Percentiles rank a stretch among this genome's conserved stretches.
phyloP scores from a whole-genome alignment of 2,888 invertebrate genomes.

The Cephus nigrinus region DNA sequence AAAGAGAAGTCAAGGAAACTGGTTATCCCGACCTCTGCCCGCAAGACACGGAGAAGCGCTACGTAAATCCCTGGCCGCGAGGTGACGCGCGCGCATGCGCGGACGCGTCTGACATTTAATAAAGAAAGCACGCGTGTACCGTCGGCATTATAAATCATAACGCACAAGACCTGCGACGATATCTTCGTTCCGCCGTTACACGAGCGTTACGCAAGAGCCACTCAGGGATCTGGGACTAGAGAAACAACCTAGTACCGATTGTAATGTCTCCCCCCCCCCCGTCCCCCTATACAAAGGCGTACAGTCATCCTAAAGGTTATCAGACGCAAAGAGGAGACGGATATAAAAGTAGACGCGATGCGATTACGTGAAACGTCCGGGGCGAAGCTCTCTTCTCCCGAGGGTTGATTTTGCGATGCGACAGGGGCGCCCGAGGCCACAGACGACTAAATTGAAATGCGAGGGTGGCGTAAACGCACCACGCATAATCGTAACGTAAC shows the following conservation, averaged over 20 bases:
- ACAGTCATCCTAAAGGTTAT: neutral
- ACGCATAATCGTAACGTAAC: constrained; percentile 6
- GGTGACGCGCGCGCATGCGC: neutral
- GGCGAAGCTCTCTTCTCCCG: neutral
- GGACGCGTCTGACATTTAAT: neutral
- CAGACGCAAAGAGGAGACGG: neutral
- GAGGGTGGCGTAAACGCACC: neutral
- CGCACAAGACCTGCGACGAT: neutral
- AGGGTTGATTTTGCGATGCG: neutral
- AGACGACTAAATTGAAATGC: constrained; percentile 1
- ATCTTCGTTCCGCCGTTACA: neutral
- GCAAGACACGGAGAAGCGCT: neutral
- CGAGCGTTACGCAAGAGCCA: neutral
- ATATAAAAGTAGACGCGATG: no score
- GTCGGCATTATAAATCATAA: neutral
- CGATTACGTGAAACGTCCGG: no score
- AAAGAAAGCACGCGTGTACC: neutral
- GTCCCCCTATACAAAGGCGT: neutral
- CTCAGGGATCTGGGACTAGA: neutral
- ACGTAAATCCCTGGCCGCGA: neutral
- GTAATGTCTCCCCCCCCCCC: neutral
- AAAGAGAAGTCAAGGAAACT: neutral
- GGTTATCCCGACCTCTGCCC: neutral
- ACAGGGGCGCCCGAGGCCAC: constrained; percentile 1
- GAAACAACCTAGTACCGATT: neutral